These are phyloP conservation scores for Zeugodacus cucurbitae DNA, from an alignment of 1,140 invertebrate genomes.

Conservation along the genomic window DNA sequence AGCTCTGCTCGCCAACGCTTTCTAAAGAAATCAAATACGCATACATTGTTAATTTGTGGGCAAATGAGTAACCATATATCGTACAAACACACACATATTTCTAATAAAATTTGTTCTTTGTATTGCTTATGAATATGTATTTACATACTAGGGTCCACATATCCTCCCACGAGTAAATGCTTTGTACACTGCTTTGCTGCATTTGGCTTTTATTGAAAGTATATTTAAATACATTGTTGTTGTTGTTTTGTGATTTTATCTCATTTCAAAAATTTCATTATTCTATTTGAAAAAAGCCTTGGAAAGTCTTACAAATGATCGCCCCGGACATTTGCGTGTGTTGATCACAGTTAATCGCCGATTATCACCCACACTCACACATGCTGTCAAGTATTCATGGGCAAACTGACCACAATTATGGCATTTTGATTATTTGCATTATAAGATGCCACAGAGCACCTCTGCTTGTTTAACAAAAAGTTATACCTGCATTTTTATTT, in stretches of 20 bases:
- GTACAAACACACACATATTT: background rate
- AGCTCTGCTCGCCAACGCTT: slow-evolving; percentile 28
- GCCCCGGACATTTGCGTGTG: background rate
- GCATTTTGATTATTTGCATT: background rate
- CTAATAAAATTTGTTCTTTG: background rate
- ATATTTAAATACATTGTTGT: background rate
- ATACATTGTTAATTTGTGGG: background rate
- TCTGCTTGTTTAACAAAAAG: background rate
- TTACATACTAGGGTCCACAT: background rate
- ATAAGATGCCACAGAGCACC: background rate
- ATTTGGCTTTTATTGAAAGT: background rate
- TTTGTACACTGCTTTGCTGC: background rate
- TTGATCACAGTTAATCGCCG: background rate
- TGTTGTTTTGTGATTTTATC: background rate
- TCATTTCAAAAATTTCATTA: slow-evolving; percentile 28
- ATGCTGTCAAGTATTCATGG: background rate
- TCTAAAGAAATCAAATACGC: background rate
- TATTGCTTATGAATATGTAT: background rate
- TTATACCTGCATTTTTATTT: background rate
- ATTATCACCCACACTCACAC: background rate
- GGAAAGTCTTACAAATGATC: background rate
- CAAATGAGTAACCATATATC: background rate
- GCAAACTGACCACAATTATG: slow-evolving; percentile 1
- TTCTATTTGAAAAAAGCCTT: slow-evolving; percentile 35
- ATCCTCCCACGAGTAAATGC: slow-evolving; percentile 1